Evolutionary conservation across 1,140 invertebrate species (phyloP).

Genomic region (Mercenaria mercenaria): DNA sequence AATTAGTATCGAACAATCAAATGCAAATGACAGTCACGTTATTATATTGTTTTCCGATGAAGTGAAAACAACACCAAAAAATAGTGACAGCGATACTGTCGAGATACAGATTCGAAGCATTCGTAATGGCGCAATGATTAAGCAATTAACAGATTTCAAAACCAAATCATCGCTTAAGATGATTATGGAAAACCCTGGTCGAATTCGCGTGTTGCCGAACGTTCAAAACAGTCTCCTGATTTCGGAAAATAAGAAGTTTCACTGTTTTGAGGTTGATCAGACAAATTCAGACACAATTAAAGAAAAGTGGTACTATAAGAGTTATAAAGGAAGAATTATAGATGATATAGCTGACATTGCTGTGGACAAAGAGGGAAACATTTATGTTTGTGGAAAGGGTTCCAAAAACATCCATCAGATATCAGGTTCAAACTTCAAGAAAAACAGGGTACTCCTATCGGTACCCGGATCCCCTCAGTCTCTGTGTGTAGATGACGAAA

Average conservation of each 20-base stretch:
- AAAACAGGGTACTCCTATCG: neutral
- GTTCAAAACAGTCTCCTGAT: neutral
- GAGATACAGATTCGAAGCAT: neutral
- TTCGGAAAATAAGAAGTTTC: neutral
- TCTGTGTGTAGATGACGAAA: neutral
- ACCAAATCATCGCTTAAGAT: neutral
- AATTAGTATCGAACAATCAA: neutral
- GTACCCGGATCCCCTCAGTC: neutral
- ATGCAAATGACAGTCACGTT: neutral
- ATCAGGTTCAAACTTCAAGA: neutral
- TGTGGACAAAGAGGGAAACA: slow-evolving; percentile 5
- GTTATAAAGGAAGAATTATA: neutral
- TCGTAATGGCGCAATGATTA: neutral
- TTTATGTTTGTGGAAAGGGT: slow-evolving; percentile 34
- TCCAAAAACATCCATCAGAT: slow-evolving; percentile 42
- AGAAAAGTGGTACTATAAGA: neutral
- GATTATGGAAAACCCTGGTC: neutral
- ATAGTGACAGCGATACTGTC: neutral
- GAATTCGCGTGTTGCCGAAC: neutral
- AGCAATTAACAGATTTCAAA: neutral
- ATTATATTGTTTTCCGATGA: slow-evolving; percentile 15
- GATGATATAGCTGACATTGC: neutral
- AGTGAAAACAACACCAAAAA: neutral
- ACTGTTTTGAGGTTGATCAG: slow-evolving; percentile 20
- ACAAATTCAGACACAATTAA: neutral